Evolutionary conservation across 2,888 invertebrate genomes (phyloP).

Genomic region (Drosophila melanocephala): DNA sequence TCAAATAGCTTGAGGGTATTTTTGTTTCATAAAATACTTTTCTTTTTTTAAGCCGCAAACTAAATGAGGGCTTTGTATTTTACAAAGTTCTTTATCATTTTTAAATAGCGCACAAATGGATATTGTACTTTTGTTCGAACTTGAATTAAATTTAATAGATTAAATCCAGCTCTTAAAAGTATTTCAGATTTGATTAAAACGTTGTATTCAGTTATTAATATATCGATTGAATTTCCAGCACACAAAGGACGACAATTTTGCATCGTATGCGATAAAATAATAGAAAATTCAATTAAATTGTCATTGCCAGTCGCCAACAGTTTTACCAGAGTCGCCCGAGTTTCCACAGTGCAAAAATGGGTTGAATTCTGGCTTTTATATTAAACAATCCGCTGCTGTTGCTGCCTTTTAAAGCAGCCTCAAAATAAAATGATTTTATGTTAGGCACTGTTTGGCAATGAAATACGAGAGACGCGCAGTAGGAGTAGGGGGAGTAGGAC

Average conservation of each 20-base stretch:
- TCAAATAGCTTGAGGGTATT: neutral
- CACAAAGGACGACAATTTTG: neutral
- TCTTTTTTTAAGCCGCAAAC: neutral
- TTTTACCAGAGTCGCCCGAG: neutral
- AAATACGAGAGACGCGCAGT: constrained; percentile 36
- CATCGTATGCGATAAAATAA: constrained; percentile 1
- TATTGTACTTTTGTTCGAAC: neutral
- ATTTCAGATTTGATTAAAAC: neutral
- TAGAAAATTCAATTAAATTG: constrained; percentile 36
- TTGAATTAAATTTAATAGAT: neutral
- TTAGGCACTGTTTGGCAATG: constrained; percentile 66
- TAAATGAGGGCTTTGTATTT: neutral
- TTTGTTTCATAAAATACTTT: neutral
- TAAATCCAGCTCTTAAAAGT: neutral
- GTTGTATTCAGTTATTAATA: neutral
- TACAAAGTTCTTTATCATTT: neutral
- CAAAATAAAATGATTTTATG: constrained; percentile 74
- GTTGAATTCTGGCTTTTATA: constrained; percentile 14
- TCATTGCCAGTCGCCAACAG: constrained; percentile 20
- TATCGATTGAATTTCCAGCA: neutral
- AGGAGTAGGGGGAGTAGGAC: neutral
- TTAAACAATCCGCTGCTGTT: constrained; percentile 51
- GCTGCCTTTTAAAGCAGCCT: constrained; percentile 59
- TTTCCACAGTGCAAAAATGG: constrained; percentile 40
- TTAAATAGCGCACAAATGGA: neutral